Evolutionary conservation across 1,140 invertebrate genomes (phyloP).

Genomic region (Drosophila pruinosa): DNA sequence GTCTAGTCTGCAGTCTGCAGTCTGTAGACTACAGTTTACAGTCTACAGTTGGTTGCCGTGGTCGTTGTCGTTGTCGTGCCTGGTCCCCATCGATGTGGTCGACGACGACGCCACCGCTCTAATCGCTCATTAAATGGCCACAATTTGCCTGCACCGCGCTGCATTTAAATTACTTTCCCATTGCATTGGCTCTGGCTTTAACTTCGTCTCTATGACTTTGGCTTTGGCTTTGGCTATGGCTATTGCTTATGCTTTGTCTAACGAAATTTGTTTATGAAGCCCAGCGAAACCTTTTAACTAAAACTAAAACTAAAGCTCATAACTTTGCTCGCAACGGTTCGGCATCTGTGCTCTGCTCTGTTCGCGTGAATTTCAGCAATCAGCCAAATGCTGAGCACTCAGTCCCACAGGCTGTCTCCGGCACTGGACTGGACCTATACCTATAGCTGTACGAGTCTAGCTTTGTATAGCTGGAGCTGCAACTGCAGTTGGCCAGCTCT

Average conservation of each 20-base stretch:
- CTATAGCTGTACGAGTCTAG: neutral
- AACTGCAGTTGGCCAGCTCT: conserved; percentile 1
- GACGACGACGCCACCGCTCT: no score
- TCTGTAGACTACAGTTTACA: neutral
- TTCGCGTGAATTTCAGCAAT: conserved; percentile 76
- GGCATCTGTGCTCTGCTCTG: neutral
- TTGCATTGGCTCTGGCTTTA: conserved; percentile 36
- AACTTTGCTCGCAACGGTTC: conserved; percentile 43
- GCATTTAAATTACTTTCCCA: conserved; percentile 79
- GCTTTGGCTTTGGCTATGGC: neutral
- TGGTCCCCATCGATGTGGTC: conserved; percentile 40
- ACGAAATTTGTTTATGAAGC: conserved; percentile 72
- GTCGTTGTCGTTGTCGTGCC: conserved; percentile 30
- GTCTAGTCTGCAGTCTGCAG: neutral
- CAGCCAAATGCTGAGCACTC: conserved; percentile 35
- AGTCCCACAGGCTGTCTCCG: conserved; percentile 21
- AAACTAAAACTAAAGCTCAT: conserved; percentile 79
- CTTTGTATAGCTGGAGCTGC: neutral
- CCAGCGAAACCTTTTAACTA: conserved; percentile 76
- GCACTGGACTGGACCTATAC: neutral
- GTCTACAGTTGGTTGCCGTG: neutral
- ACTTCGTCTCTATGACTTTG: no score
- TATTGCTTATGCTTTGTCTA: neutral
- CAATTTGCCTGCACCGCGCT: conserved; percentile 68
- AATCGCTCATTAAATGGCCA: conserved; percentile 76